A percentile compares a stretch with the other conserved stretches of the same genome.
Evolutionary conservation across 2,888 invertebrate species (phyloP).

Genomic region (Caenorhabditis wallacei): DNA sequence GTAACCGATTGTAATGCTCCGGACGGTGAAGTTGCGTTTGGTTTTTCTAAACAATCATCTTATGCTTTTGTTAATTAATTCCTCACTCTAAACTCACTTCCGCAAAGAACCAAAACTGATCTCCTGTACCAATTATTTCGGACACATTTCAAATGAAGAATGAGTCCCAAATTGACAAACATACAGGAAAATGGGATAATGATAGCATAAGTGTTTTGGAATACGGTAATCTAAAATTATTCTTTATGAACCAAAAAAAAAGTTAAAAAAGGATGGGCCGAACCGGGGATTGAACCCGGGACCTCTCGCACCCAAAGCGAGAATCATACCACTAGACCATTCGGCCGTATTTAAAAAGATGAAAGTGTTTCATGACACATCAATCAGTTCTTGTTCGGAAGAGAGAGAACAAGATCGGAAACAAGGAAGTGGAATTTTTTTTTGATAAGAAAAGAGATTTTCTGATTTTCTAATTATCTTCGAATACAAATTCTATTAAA

Average conservation of each 20-base stretch:
- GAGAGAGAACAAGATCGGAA: too few species aligned
- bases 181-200: background rate
- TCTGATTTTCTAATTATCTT: too few species aligned
- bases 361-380: too few species aligned
- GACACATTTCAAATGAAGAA: background rate
- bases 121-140: background rate
- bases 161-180: conserved; percentile 1
- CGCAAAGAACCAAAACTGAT: background rate
- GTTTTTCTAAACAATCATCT: conserved; percentile 2
- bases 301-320: conserved; percentile 43
- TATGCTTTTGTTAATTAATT: background rate
- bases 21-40: background rate
- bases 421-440: too few species aligned
- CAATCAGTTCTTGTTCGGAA: too few species aligned
- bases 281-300: conserved; percentile 43
- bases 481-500: too few species aligned
- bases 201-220: conserved; percentile 7
- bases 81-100: conserved; percentile 8
- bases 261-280: conserved; percentile 4
- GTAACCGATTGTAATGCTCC: background rate
- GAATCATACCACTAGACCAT: conserved; percentile 43
- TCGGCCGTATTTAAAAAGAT: conserved; percentile 7
- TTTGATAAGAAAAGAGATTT: too few species aligned
- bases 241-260: background rate
- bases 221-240: background rate